A percentile compares a stretch with the other conserved stretches of the same genome.
These are phyloP conservation scores for Deilephila porcellus DNA, from an alignment of 2,888 invertebrate genomes.

Conservation along the genomic window DNA sequence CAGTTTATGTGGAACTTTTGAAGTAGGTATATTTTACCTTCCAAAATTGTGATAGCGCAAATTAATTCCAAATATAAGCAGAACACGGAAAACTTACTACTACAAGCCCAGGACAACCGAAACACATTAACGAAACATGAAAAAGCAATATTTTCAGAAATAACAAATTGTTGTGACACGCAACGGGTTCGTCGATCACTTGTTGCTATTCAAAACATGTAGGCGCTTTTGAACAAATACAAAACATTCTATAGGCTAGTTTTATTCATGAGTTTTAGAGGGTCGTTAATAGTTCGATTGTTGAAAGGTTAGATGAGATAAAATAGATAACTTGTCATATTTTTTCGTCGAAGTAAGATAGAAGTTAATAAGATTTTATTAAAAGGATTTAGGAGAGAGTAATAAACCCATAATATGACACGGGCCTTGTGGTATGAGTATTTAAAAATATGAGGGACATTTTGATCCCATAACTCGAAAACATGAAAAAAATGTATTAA, in stretches of 20 bases:
- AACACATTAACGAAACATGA: background rate
- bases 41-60: background rate
- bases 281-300: too few species aligned
- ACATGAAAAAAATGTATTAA: too few species aligned
- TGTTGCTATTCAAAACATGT: constrained; percentile 24
- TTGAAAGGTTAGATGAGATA: too few species aligned
- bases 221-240: constrained; percentile 17
- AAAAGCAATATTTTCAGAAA: constrained; percentile 12
- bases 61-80: background rate
- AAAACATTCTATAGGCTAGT: background rate
- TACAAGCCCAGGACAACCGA: background rate
- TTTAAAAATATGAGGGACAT: too few species aligned
- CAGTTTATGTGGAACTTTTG: too few species aligned
- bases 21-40: too few species aligned
- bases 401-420: too few species aligned
- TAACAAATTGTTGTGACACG: constrained; percentile 25
- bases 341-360: too few species aligned
- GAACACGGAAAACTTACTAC: background rate
- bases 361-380: too few species aligned
- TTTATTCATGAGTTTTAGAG: constrained; percentile 4
- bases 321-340: background rate
- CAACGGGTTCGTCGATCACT: constrained; percentile 13
- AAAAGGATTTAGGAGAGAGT: too few species aligned
- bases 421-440: too few species aligned
- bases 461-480: too few species aligned